Evolutionary conservation across 1,140 invertebrate species (phyloP).

Genomic region (Brachionus sp.): DNA sequence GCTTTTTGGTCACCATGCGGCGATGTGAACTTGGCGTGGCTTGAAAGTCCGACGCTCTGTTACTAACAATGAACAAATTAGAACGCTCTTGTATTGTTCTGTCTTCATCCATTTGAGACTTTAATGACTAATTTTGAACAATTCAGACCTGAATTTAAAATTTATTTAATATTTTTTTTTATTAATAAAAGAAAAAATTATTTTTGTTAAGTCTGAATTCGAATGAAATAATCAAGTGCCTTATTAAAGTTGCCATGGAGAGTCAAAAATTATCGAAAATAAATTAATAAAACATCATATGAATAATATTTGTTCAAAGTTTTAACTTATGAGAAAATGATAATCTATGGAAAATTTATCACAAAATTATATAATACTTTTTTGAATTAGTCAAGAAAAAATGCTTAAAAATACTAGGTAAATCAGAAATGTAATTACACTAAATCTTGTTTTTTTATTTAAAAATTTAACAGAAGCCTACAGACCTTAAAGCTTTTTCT

Average conservation of each 20-base stretch:
- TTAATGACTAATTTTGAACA: not conserved
- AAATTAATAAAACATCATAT: not conserved
- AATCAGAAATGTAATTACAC: too few relatives aligned
- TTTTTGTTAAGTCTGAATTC: not conserved
- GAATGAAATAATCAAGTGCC: not conserved
- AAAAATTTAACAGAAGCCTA: too few relatives aligned
- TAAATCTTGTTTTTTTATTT: too few relatives aligned
- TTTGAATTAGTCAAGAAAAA: not conserved
- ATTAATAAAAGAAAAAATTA: not conserved
- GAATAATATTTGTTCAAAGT: not conserved
- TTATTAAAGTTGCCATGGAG: constrained; percentile 1
- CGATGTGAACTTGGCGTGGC: not conserved
- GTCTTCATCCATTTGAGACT: not conserved
- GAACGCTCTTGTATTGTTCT: not conserved
- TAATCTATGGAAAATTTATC: not conserved
- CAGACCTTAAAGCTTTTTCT: too few relatives aligned
- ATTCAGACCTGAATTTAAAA: not conserved
- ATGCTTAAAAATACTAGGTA: not conserved
- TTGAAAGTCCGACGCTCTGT: not conserved
- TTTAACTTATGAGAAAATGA: not conserved
- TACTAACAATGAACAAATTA: not conserved
- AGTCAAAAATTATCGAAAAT: not conserved
- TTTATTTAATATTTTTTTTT: not conserved
- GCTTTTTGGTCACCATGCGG: not conserved
- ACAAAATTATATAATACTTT: too few relatives aligned